Conservation (phyloP, 1,140 invertebrate genomes). For the Aphis gossypii region DNA sequence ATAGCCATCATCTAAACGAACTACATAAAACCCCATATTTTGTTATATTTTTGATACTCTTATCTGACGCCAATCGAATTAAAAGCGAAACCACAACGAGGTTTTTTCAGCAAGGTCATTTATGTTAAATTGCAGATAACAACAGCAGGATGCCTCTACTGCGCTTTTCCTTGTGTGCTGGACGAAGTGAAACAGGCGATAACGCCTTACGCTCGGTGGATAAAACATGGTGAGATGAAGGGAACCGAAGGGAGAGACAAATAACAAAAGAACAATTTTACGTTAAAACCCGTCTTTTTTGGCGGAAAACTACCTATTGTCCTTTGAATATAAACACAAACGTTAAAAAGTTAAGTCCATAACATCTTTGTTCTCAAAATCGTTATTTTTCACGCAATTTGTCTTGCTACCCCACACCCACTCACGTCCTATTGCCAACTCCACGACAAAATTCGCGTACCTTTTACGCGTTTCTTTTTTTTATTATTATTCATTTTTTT, state of each 20-base stretch:
- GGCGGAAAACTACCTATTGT: conserved; percentile 53
- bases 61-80: conserved; percentile 6
- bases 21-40: not conserved
- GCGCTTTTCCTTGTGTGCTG: not conserved
- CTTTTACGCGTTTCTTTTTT: not conserved
- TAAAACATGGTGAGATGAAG: not conserved
- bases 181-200: conserved; percentile 32
- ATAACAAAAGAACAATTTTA: conserved; percentile 49
- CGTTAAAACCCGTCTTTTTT: conserved; percentile 45
- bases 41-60: not conserved
- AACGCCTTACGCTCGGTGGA: not conserved
- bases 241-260: not conserved
- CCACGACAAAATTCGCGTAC: not conserved
- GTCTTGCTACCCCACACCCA: conserved; percentile 14
- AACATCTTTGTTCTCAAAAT: conserved; percentile 53
- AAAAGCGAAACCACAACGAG: not conserved
- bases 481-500: not conserved
- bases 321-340: conserved; percentile 29
- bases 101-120: conserved; percentile 23
- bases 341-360: conserved; percentile 52
- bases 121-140: conserved; percentile 32
- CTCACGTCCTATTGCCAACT: conserved; percentile 5
- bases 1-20: not conserved
- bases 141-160: not conserved
- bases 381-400: conserved; percentile 54